Conservation (phyloP, 2,797 vertebrate genomes). For the Lepilemur septentrionalis region DNA sequence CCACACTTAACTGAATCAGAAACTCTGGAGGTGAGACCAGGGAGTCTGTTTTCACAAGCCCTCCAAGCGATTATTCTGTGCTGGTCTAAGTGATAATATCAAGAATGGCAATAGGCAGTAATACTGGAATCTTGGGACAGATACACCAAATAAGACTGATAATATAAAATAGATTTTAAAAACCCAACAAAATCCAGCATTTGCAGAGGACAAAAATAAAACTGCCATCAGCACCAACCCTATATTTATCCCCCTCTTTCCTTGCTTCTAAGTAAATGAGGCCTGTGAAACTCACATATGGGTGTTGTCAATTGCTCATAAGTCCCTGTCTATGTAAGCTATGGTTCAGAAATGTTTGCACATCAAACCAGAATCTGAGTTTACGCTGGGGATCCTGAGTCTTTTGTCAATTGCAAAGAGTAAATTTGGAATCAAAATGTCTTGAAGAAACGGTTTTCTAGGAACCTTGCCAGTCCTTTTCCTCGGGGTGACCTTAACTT, state of each 20-base stretch:
- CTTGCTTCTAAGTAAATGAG: conserved; percentile 42
- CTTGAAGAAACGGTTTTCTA: conserved; percentile 80
- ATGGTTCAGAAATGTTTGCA: conserved; percentile 83
- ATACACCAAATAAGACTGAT: neutral
- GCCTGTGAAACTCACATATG: conserved; percentile 22
- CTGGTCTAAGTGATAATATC: neutral
- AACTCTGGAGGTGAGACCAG: neutral
- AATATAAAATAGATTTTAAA: neutral
- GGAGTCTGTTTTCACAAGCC: neutral
- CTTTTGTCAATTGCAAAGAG: conserved; percentile 81
- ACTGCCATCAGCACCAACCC: neutral
- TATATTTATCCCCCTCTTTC: neutral
- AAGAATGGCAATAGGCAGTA: neutral
- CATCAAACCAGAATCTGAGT: conserved; percentile 82
- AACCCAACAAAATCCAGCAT: neutral
- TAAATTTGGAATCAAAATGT: conserved; percentile 83
- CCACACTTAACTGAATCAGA: neutral
- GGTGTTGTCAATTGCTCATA: neutral
- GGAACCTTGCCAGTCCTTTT: conserved; percentile 79
- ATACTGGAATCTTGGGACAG: neutral
- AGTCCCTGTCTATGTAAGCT: conserved; percentile 50
- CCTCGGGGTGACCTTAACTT: conserved; percentile 86
- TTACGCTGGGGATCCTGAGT: conserved; percentile 81
- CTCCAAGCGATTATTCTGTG: neutral
- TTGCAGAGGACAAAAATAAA: conserved; percentile 20